These are phyloP conservation scores for Struthio camelus DNA, from an alignment of 2,113 vertebrate genomes.

Conservation along the genomic window DNA sequence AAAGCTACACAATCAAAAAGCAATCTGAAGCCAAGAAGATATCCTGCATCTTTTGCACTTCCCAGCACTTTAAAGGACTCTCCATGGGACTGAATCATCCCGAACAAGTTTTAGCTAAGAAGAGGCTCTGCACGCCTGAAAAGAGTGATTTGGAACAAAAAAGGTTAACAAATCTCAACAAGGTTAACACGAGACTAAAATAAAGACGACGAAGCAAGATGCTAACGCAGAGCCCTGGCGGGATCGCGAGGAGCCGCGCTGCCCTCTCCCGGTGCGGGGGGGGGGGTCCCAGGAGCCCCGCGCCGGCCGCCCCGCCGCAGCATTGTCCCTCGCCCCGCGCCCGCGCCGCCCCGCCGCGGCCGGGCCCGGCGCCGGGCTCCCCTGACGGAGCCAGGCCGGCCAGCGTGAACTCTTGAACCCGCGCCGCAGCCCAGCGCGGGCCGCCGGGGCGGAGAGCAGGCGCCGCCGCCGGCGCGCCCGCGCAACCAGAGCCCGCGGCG, in stretches of 20 bases:
- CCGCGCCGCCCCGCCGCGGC: too few relatives aligned
- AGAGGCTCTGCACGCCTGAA: background rate
- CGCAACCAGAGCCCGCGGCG: background rate
- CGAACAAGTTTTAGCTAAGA: background rate
- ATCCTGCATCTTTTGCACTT: background rate
- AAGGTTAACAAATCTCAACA: background rate
- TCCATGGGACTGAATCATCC: background rate
- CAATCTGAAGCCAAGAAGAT: background rate
- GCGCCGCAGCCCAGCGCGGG: conserved; percentile 24
- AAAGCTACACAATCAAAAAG: background rate
- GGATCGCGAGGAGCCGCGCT: conserved; percentile 22
- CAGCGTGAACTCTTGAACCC: conserved; percentile 75
- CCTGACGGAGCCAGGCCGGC: background rate
- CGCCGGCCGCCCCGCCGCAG: background rate
- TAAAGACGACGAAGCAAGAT: background rate
- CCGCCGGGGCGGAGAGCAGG: conserved; percentile 19
- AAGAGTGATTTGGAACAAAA: background rate
- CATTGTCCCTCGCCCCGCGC: conserved; percentile 45
- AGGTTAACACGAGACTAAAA: background rate
- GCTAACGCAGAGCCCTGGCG: conserved; percentile 12
- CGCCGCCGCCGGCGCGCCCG: background rate
- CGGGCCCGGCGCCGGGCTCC: background rate
- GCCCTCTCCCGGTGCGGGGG: conserved; percentile 12
- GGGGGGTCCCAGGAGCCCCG: conserved; percentile 46
- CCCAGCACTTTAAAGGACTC: conserved; percentile 37